These are phyloP conservation scores for Drosophila ogumai DNA, from an alignment of 1,140 invertebrate genomes.

Conservation along the genomic window DNA sequence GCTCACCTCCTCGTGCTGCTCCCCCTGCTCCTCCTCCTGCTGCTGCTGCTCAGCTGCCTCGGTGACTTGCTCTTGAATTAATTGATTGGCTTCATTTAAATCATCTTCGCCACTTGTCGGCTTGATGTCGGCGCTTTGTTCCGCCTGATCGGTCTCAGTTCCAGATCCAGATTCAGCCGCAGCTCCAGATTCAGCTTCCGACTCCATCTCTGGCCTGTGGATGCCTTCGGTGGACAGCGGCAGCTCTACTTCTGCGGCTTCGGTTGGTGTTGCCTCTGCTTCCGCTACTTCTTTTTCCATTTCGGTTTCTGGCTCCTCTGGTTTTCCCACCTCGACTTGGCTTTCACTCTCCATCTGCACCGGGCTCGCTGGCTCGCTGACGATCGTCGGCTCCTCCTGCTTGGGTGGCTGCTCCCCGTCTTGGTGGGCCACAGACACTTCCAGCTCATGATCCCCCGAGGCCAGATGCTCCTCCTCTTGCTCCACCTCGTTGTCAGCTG, in stretches of 20 bases:
- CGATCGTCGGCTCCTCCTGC: conserved; percentile 24
- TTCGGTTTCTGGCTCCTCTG: conserved; percentile 41
- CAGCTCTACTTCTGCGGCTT: conserved; percentile 34
- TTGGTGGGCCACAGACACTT: conserved; percentile 21
- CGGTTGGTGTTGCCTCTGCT: conserved; percentile 18
- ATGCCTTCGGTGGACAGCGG: conserved; percentile 14
- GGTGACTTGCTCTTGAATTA: conserved; percentile 64
- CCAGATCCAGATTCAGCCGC: neutral
- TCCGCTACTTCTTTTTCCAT: conserved; percentile 50
- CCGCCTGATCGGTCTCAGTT: conserved; percentile 58
- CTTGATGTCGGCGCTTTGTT: conserved; percentile 74
- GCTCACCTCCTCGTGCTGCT: conserved; percentile 20
- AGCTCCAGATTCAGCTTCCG: conserved; percentile 4
- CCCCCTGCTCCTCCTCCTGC: conserved; percentile 4
- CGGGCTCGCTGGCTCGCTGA: conserved; percentile 12
- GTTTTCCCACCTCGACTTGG: conserved; percentile 33
- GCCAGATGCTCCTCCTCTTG: conserved; percentile 37
- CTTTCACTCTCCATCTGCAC: conserved; percentile 37
- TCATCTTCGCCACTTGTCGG: conserved; percentile 80
- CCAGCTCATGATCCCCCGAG: conserved; percentile 68
- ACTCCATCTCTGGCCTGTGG: conserved; percentile 17
- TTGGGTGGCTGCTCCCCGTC: conserved; percentile 32
- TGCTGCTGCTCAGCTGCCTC: conserved; percentile 17
- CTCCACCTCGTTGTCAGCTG: conserved; percentile 14
- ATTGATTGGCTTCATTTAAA: conserved; percentile 83